phyloP scores from a whole-genome alignment of 2,113 vertebrate genomes.

The Eleginops maclovinus region DNA sequence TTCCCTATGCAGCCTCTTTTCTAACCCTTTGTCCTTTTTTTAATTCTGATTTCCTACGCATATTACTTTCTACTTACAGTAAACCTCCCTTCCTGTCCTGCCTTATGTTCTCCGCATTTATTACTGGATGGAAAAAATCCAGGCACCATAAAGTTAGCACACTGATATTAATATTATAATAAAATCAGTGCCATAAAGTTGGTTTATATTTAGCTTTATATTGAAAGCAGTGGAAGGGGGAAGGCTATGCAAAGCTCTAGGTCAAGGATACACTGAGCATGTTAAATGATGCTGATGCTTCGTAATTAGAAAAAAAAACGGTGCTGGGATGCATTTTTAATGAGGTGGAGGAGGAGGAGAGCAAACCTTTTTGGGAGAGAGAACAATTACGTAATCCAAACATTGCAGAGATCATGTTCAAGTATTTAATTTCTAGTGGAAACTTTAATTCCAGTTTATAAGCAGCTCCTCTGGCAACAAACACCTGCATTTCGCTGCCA shows the following conservation, averaged over 20 bases:
- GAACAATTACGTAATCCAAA: slow-evolving; percentile 14
- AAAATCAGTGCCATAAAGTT: slow-evolving; percentile 40
- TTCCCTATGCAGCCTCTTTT: background rate
- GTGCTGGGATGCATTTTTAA: slow-evolving; percentile 35
- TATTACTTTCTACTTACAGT: slow-evolving; percentile 17
- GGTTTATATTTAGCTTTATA: slow-evolving; percentile 49
- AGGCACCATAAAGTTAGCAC: slow-evolving; percentile 31
- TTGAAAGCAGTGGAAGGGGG: slow-evolving; percentile 27
- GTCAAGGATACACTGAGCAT: slow-evolving; percentile 53
- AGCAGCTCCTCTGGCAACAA: slow-evolving; percentile 30
- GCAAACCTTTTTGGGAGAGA: slow-evolving; percentile 7
- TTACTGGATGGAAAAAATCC: slow-evolving; percentile 3
- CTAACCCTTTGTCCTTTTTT: slow-evolving; percentile 10
- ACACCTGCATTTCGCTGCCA: slow-evolving; percentile 21
- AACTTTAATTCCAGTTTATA: slow-evolving; percentile 23
- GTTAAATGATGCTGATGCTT: slow-evolving; percentile 45
- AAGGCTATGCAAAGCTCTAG: slow-evolving; percentile 37
- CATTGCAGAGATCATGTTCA: slow-evolving; percentile 8
- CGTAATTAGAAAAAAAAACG: slow-evolving; percentile 33
- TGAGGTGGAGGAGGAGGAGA: slow-evolving; percentile 1
- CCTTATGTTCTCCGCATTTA: background rate
- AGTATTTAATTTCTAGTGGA: slow-evolving; percentile 4
- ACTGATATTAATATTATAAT: slow-evolving; percentile 36
- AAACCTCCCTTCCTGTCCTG: background rate
- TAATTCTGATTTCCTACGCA: slow-evolving; percentile 15